A percentile compares a stretch with the other conserved stretches of the same genome.
Evolutionary conservation across 2,113 vertebrate species (phyloP).

Genomic region (Mesoclemmys tuberculata): DNA sequence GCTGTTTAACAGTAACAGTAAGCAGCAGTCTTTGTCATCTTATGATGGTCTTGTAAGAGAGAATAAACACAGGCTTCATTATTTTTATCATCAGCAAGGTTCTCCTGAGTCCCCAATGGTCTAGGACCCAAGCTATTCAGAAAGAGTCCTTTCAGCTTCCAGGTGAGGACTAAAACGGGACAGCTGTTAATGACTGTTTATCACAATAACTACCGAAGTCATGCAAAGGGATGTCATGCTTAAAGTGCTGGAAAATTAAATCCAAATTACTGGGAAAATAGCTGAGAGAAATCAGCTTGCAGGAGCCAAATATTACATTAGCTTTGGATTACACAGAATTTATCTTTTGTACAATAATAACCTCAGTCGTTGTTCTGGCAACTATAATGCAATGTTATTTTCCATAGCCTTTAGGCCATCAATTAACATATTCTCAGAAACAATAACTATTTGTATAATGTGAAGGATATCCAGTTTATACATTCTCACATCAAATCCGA

Average conservation of each 20-base stretch:
- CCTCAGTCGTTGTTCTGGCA: neutral
- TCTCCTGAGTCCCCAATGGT: neutral
- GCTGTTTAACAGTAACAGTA: neutral
- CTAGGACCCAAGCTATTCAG: neutral
- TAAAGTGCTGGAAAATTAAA: neutral
- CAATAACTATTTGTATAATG: neutral
- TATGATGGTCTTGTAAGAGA: neutral
- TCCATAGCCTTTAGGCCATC: neutral
- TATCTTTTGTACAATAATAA: neutral
- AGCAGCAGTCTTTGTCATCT: neutral
- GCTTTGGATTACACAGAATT: neutral
- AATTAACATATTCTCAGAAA: neutral
- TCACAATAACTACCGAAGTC: neutral
- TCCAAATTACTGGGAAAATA: neutral
- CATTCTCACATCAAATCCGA: neutral
- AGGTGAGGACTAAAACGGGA: neutral
- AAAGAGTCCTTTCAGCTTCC: neutral
- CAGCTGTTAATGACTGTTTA: neutral
- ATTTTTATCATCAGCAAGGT: neutral
- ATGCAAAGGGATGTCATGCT: neutral
- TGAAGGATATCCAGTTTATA: neutral
- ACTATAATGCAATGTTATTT: neutral
- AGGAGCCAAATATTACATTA: neutral
- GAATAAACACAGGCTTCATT: neutral
- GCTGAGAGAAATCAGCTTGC: neutral